Evolutionary conservation across 2,113 vertebrate genomes (phyloP), one percentile per base, ranked within the genome.

Genomic region (Narcine bancroftii): DNA sequence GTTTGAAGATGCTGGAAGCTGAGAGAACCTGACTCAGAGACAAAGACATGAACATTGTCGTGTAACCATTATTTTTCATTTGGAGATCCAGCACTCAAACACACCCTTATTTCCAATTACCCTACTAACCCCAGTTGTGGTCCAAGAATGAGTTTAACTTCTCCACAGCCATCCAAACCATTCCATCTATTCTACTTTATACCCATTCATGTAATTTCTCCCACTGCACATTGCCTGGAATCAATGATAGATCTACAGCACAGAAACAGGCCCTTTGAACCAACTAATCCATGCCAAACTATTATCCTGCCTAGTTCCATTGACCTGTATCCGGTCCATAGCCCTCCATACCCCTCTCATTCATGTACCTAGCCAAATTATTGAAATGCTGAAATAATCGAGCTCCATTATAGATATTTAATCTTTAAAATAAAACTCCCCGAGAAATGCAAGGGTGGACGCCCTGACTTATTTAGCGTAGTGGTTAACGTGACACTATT

Each of bases 1-100:
- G 95, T 92, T 96, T 95, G 95, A 96, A 96, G 95, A 96, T 96
- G 92, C 96, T 96, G 95, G 96, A 96, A 92, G 96, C 96, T 93
- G 96, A 96, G 92, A 97, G 94, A 92, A 97, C 96, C 96, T 97
- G 94, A 69, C 56, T 26, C 50, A 92, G 39, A 92, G 45, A 69
- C 4, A 60, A 6, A 47, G 47, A 13, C 47, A 17, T 83, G 50
- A 83, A 29, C 29, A 83, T 26, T n/a, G 26, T 0, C 15, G 79
- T 53, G 13, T 53, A 33, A 81, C 24, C 24, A 21, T 53, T 53
- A 50, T n/a, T n/a, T n/a, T n/a, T n/a, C n/a, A n/a, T n/a, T n/a
- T n/a, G n/a, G n/a, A n/a, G n/a, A n/a, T n/a, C n/a, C n/a, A n/a
- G n/a, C n/a, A n/a, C n/a, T n/a, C n/a, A n/a, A n/a, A n/a, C n/a